phyloP scores from a whole-genome alignment of 2,113 vertebrate genomes.

The Apodemus speciosus region DNA sequence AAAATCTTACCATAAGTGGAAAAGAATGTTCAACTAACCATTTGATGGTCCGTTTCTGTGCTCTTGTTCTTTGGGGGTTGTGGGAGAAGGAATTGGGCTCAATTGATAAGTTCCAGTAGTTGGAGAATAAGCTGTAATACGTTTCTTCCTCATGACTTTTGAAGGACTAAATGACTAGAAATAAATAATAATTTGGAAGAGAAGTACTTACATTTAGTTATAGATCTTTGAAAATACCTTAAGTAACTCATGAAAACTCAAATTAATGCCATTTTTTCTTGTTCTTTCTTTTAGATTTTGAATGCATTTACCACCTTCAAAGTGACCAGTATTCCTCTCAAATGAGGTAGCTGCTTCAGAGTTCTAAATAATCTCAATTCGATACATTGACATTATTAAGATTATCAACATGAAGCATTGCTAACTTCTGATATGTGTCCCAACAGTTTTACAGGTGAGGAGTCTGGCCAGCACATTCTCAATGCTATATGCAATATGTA shows the following conservation, averaged over 20 bases:
- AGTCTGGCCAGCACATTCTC: neutral
- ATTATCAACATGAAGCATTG: neutral
- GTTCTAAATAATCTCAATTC: conserved; percentile 14
- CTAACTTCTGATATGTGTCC: conserved; percentile 14
- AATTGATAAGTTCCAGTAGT: conserved; percentile 85
- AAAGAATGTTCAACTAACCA: conserved; percentile 82
- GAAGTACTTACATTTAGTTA: conserved; percentile 55
- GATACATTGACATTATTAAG: neutral
- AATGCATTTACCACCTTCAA: conserved; percentile 34
- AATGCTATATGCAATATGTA: neutral
- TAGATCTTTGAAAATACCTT: conserved; percentile 51
- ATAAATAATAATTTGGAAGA: conserved; percentile 62
- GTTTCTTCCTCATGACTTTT: conserved; percentile 38
- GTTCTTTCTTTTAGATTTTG: conserved; percentile 51
- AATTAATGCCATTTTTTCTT: conserved; percentile 20
- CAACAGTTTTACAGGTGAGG: neutral
- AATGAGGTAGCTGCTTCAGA: neutral
- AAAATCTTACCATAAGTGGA: conserved; percentile 45
- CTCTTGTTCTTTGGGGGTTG: neutral
- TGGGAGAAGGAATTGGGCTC: conserved; percentile 81
- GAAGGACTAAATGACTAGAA: conserved; percentile 69
- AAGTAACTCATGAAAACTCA: conserved; percentile 55
- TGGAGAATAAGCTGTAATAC: conserved; percentile 80
- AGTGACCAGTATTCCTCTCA: conserved; percentile 34
- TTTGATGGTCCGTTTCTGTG: conserved; percentile 45